phyloP scores from a whole-genome alignment of 2,888 invertebrate species.

The Agriotes lineatus region DNA sequence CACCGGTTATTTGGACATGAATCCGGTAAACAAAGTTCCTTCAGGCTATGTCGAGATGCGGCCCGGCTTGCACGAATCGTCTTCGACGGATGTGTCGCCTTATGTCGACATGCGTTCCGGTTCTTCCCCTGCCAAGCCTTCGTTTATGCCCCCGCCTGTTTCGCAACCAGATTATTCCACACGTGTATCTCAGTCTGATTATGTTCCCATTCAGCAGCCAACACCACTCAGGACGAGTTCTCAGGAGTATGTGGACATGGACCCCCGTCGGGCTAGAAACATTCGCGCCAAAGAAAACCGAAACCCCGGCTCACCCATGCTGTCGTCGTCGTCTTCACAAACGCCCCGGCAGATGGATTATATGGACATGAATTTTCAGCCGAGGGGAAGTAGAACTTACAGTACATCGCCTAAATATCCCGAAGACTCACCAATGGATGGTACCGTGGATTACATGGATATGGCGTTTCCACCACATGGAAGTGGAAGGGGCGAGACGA shows the following conservation, averaged over 20 bases:
- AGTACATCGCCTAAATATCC: slow-evolving; percentile 45
- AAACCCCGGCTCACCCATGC: slow-evolving; percentile 14
- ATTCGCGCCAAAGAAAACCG: slow-evolving; percentile 20
- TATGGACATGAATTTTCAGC: slow-evolving; percentile 65
- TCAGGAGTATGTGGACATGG: slow-evolving; percentile 65
- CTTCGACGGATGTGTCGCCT: slow-evolving; percentile 62
- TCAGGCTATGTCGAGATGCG: slow-evolving; percentile 66
- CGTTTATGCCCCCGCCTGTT: slow-evolving; percentile 54
- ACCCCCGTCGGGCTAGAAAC: slow-evolving; percentile 58
- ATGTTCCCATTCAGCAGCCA: slow-evolving; percentile 38
- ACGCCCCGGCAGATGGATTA: slow-evolving; percentile 56
- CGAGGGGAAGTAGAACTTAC: slow-evolving; percentile 53
- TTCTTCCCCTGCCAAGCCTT: slow-evolving; percentile 54
- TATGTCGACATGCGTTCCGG: slow-evolving; percentile 68
- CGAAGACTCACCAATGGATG: slow-evolving; percentile 47
- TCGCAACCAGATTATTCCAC: too few relatives aligned
- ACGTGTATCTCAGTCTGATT: slow-evolving; percentile 61
- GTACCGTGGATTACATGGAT: slow-evolving; percentile 50
- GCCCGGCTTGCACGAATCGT: slow-evolving; percentile 56
- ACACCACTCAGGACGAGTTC: slow-evolving; percentile 60
- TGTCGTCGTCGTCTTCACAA: not conserved
- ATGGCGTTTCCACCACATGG: slow-evolving; percentile 38
- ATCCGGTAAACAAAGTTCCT: slow-evolving; percentile 64
- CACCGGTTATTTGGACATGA: slow-evolving; percentile 75
- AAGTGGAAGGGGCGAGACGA: not conserved